Percentiles rank a stretch among this genome's conserved stretches.
phyloP scores from a whole-genome alignment of 2,888 invertebrate species.

The Cosmorhoe ocellata region DNA sequence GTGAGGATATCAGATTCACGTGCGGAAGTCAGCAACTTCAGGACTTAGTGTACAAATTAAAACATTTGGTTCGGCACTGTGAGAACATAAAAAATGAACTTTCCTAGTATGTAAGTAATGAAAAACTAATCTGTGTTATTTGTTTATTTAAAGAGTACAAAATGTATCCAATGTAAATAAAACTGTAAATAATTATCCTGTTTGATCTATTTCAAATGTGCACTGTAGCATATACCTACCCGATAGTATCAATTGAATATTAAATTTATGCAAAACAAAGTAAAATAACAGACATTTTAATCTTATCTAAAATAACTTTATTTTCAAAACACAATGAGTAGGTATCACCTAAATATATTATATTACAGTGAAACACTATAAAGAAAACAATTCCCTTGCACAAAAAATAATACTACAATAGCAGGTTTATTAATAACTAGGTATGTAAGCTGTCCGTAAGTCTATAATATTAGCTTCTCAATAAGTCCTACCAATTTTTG shows the following conservation, averaged over 20 bases:
- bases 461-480: no score
- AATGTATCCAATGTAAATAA: constrained; percentile 9
- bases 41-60: constrained; percentile 85
- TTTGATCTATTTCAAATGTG: no score
- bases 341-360: no score
- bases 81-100: constrained; percentile 76
- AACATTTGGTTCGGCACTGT: constrained; percentile 84
- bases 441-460: constrained; percentile 47
- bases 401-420: constrained; percentile 62
- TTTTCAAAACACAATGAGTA: constrained; percentile 61
- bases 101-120: constrained; percentile 35
- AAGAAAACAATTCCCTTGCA: constrained; percentile 67
- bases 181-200: constrained; percentile 1
- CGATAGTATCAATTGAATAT: no score
- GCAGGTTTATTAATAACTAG: constrained; percentile 42
- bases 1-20: constrained; percentile 80
- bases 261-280: no score
- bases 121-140: constrained; percentile 8
- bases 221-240: no score
- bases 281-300: no score
- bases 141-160: constrained; percentile 16
- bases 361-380: constrained; percentile 41
- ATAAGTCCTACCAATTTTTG: no score
- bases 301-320: constrained; percentile 69
- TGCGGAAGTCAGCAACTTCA: constrained; percentile 85